Evolutionary conservation across 2,888 invertebrate species (phyloP), one percentile per base, ranked within the genome.

Genomic region (Oligia strigilis): DNA sequence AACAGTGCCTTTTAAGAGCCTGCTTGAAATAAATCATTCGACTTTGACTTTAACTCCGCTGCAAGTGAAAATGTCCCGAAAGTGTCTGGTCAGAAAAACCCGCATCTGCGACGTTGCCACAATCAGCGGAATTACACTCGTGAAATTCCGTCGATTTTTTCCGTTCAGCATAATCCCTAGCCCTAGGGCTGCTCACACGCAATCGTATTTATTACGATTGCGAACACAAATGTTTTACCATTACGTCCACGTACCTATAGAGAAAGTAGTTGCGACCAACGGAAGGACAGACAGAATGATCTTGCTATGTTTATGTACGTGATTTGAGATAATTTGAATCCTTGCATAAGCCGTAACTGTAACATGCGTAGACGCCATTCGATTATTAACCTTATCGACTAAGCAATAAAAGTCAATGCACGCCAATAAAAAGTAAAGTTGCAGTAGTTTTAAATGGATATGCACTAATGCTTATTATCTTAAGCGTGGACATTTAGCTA

Each of bases 181-280:
- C 58, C 58, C n/a, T 92, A 93, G 92, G 93, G 91, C 90, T 90
- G 90, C 62, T 49, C 88, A 89, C 83, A 84, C 72, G 86, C 89
- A 91, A 87, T 85, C 70, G 82, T 60, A 84, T 88, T 86, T 85
- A 88, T 86, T 83, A 87, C 85, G 43, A 87, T 84, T 82, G 84
- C 84, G 75, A 85, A 87, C 67, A 78, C 81, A 81, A 81, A 85
- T 70, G 40, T 60, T 79, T 88, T 82, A 82, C 70, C 83, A 96
- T 94, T 94, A 92, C 94, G 91, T 90, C 93, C 97, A 95, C 96
- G 96, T 92, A 40, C 5, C 40, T 40, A 84, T 87, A 93, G 93
- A 94, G 97, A 96, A 96, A 96, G 96, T 91, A 89, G 88, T 92
- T 89, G 91, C 87, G 89, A 92, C 93, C 92, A 93, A 94, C 95